Evolutionary conservation across 2,888 invertebrate species (phyloP), one percentile per base, ranked within the genome.

Genomic region (Hyppa rectilinea): DNA sequence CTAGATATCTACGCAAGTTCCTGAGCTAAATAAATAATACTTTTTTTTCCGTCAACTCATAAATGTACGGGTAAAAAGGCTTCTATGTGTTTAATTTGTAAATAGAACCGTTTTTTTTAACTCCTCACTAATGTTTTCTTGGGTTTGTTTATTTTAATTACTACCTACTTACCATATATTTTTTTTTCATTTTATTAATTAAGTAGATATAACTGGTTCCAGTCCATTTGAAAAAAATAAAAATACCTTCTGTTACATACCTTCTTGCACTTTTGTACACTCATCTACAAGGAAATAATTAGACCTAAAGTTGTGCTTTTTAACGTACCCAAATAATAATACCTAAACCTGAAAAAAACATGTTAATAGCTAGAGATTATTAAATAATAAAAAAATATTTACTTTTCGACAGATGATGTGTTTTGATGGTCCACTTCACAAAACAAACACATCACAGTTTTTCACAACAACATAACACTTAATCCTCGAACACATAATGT

Each of bases 381-480:
- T 4, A 45, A 66, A 50, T 31, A 62, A 68, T 50, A 49, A 52
- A 50, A 59, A 87, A 23, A 45, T 80, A 77, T 60, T 94, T 95
- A 96, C 95, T 94, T 96, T 95, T 94, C 94, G 95, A 95, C 95
- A 96, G 95, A 96, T 96, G 94, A 89, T 95, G 95, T 85, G 87
- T 92, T 87, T 87, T 83, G 88, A 84, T 85, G 73, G 87, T 85
- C 84, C 87, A 92, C 92, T 91, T 89, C 91, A 93, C 91, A 90
- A 87, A 94, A 92, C 86, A 89, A 88, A 84, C 92, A 93, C 93
- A 92, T 89, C 89, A 92, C 94, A 90, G 73, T 68, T 87, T 84
- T 82, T 83, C 78, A 85, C 85, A 85, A 85, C 86, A 78, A 75
- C 88, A 85, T 80, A 85, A 73, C 86, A 88, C 82, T 87, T 87